phyloP scores from a whole-genome alignment of 2,888 invertebrate species.

The Epistrophella euchroma region DNA sequence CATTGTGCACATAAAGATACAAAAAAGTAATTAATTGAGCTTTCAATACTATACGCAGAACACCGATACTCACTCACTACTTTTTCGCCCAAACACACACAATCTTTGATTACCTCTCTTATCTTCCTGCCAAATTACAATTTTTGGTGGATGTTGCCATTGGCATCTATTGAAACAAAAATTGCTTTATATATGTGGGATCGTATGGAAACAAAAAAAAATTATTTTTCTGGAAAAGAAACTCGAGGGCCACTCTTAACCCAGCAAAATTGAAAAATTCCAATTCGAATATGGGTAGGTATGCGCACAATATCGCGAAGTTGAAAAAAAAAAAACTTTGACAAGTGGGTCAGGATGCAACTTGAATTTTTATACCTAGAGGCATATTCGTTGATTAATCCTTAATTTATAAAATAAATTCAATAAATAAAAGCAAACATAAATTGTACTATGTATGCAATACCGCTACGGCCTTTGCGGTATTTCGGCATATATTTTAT shows the following conservation, averaged over 20 bases:
- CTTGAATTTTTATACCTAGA: slow-evolving; percentile 60
- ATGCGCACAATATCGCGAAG: neutral
- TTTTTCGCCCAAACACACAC: neutral
- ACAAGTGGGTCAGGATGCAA: slow-evolving; percentile 58
- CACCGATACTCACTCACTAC: no score
- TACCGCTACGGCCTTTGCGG: neutral
- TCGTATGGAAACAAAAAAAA: neutral
- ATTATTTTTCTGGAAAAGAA: slow-evolving; percentile 4
- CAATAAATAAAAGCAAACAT: slow-evolving; percentile 22
- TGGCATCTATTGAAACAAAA: neutral
- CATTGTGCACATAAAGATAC: neutral
- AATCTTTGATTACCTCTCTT: neutral
- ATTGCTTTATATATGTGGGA: neutral
- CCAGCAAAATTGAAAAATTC: neutral
- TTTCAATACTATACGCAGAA: neutral
- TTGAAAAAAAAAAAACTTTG: neutral
- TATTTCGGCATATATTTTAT: neutral
- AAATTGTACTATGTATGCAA: neutral
- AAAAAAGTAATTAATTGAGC: slow-evolving; percentile 1
- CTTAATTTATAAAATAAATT: slow-evolving; percentile 61
- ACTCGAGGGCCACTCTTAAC: slow-evolving; percentile 1
- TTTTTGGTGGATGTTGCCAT: neutral
- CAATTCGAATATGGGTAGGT: neutral
- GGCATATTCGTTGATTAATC: slow-evolving; percentile 47
- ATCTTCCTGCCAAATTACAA: neutral